Conservation (phyloP, 2,797 vertebrate genomes). For the Enteromius argenteus region DNA sequence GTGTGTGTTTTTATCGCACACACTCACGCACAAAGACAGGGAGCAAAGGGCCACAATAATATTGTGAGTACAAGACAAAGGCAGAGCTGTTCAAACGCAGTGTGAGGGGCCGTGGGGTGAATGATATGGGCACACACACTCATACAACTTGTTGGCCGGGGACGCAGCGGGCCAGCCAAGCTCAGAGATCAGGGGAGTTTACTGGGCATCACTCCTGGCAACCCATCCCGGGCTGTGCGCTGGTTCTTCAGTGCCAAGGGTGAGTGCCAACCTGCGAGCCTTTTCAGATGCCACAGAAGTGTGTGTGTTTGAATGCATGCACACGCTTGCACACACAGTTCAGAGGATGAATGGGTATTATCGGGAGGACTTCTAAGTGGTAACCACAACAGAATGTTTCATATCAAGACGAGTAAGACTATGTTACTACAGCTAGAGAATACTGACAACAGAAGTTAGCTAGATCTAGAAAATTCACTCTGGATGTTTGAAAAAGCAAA, state of each 20-base stretch:
- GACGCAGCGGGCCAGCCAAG: slow-evolving; percentile 10
- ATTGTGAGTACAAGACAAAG: slow-evolving; percentile 78
- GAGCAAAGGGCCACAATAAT: slow-evolving; percentile 71
- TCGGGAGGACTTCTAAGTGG: not conserved
- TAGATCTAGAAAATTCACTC: not conserved
- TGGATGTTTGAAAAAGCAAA: not conserved
- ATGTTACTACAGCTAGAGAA: not conserved
- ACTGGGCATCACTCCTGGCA: slow-evolving; percentile 42
- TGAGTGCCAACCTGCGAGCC: slow-evolving; percentile 37
- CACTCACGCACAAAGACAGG: slow-evolving; percentile 40
- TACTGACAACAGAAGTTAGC: not conserved
- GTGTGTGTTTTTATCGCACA: slow-evolving; percentile 29
- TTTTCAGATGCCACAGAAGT: slow-evolving; percentile 35
- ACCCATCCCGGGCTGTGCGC: slow-evolving; percentile 11
- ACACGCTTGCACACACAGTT: not conserved
- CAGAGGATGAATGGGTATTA: not conserved
- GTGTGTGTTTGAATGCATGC: not conserved
- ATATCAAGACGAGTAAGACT: not conserved
- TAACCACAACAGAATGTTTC: slow-evolving; percentile 6
- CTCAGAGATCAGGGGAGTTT: slow-evolving; percentile 37
- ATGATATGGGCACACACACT: slow-evolving; percentile 70
- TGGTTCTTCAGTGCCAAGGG: slow-evolving; percentile 35
- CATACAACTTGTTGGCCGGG: slow-evolving; percentile 50
- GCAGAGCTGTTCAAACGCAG: slow-evolving; percentile 65
- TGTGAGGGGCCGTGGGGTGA: slow-evolving; percentile 60